phyloP scores from a whole-genome alignment of 1,140 invertebrate genomes.

The Ceratina australensis region DNA sequence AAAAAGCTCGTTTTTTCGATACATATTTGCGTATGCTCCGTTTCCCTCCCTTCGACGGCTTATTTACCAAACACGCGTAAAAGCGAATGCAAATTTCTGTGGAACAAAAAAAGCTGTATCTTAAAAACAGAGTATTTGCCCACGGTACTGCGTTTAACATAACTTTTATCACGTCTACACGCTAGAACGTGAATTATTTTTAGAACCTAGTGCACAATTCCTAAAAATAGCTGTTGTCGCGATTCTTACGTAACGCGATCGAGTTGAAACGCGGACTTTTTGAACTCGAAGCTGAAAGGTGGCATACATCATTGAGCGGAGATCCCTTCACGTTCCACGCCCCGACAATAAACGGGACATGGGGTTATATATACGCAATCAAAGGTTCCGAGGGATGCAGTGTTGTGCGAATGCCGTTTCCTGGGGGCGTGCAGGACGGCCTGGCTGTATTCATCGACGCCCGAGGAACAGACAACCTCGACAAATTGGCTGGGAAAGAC shows the following conservation, averaged over 20 bases:
- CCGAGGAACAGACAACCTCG: slow-evolving; percentile 51
- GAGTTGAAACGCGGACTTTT: slow-evolving; percentile 4
- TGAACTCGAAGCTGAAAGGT: background rate
- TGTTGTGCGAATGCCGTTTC: slow-evolving; percentile 64
- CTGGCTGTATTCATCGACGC: slow-evolving; percentile 57
- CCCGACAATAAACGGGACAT: slow-evolving; percentile 67
- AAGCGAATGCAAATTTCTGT: slow-evolving; percentile 10
- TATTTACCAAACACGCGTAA: slow-evolving; percentile 23
- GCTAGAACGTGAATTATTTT: background rate
- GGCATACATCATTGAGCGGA: slow-evolving; percentile 46
- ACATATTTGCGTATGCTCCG: slow-evolving; percentile 22
- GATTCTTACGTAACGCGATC: background rate
- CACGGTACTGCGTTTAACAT: background rate
- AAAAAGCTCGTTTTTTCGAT: slow-evolving; percentile 11
- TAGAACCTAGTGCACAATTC: background rate
- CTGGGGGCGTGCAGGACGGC: slow-evolving; percentile 55
- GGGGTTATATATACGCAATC: slow-evolving; percentile 63
- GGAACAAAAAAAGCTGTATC: background rate
- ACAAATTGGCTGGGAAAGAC: slow-evolving; percentile 67
- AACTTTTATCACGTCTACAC: background rate
- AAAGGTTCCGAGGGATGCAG: slow-evolving; percentile 64
- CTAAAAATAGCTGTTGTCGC: background rate
- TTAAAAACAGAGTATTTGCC: slow-evolving; percentile 6
- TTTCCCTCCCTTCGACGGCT: slow-evolving; percentile 1
- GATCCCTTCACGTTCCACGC: slow-evolving; percentile 50